Percentiles rank a stretch among this genome's conserved stretches.
These are phyloP conservation scores for Octopus sinensis DNA, from an alignment of 1,140 invertebrate genomes.

Conservation along the genomic window DNA sequence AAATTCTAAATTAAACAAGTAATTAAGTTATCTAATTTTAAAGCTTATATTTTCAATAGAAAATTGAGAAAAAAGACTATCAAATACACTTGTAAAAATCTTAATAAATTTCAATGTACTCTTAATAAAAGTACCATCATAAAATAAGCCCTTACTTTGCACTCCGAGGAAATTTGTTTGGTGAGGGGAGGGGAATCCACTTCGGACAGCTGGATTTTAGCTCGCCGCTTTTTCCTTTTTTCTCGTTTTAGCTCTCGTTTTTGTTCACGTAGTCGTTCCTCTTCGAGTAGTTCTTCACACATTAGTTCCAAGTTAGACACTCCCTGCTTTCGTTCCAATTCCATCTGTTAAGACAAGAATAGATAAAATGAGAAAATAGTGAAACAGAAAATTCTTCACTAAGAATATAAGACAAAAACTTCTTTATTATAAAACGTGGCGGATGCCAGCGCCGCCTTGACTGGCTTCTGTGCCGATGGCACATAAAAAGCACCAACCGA, in stretches of 20 bases:
- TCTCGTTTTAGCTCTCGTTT: constrained; percentile 82
- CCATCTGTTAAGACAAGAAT: constrained; percentile 62
- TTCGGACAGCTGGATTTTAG: constrained; percentile 36
- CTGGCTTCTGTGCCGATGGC: too few species aligned
- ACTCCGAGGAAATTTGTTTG: constrained; percentile 13
- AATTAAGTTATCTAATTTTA: too few species aligned
- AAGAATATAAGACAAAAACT: too few species aligned
- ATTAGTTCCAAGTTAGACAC: constrained; percentile 68
- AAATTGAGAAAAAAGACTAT: too few species aligned
- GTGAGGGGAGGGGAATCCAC: constrained; percentile 25
- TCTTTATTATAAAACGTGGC: too few species aligned
- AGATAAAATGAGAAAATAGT: too few species aligned
- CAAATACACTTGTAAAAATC: too few species aligned
- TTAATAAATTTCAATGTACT: not conserved
- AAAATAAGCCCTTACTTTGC: constrained; percentile 13
- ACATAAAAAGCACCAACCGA: too few species aligned
- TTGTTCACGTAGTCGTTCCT: constrained; percentile 78
- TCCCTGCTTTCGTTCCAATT: constrained; percentile 83
- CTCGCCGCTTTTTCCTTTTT: constrained; percentile 80
- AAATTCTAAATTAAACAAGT: too few species aligned
- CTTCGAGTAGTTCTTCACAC: constrained; percentile 58
- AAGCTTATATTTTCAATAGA: too few species aligned
- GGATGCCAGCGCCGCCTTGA: too few species aligned
- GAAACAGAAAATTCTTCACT: too few species aligned
- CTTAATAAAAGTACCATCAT: not conserved